A percentile compares a stretch with the other conserved stretches of the same genome.
Conservation (phyloP, 2,113 vertebrate genomes). For the Cyanocitta stelleri region DNA sequence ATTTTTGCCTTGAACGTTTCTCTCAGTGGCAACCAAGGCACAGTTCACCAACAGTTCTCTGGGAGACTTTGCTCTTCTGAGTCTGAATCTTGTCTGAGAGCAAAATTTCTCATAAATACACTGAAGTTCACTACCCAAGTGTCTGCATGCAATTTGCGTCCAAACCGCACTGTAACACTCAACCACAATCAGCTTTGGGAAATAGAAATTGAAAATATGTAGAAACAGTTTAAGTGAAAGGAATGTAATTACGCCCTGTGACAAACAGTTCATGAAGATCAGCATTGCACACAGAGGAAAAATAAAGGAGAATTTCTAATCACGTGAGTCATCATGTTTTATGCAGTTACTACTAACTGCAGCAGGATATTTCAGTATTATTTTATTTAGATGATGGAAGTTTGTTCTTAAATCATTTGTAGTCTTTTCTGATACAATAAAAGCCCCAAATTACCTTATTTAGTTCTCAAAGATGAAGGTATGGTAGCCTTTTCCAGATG, state of each 20-base stretch:
- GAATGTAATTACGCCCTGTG: background rate
- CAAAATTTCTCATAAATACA: background rate
- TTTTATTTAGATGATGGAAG: slow-evolving; percentile 15
- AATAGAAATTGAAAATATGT: background rate
- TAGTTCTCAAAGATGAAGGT: background rate
- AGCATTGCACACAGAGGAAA: background rate
- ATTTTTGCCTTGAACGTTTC: background rate
- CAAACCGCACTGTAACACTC: background rate
- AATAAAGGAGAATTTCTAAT: slow-evolving; percentile 7
- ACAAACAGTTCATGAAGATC: background rate
- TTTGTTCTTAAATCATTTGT: background rate
- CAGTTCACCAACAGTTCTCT: background rate
- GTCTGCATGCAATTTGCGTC: background rate
- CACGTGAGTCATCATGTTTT: background rate
- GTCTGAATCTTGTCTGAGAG: background rate
- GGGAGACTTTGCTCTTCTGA: background rate
- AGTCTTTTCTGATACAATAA: background rate
- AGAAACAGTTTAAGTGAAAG: slow-evolving; percentile 12
- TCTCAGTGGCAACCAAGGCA: background rate
- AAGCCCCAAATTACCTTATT: background rate
- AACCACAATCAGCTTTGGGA: background rate
- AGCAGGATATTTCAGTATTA: background rate
- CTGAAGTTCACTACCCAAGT: background rate
- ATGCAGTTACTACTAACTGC: slow-evolving; percentile 6
- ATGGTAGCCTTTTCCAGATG: background rate